Evolutionary conservation across 2,797 vertebrate genomes (phyloP).

Genomic region (Chelon labrosus): DNA sequence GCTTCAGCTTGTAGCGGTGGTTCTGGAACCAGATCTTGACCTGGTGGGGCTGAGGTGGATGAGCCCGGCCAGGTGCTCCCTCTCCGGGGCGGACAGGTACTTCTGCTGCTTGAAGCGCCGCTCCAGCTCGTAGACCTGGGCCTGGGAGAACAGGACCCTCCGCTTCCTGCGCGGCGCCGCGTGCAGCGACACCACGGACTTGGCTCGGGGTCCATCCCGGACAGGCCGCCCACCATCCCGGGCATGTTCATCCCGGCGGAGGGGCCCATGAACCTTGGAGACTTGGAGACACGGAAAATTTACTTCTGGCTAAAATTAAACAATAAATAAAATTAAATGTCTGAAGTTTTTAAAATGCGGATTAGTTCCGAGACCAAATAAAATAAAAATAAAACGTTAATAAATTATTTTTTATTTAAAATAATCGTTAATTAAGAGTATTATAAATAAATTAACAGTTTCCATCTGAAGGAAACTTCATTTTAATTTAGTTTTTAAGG

Average conservation of each 20-base stretch:
- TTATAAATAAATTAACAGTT: too few species aligned
- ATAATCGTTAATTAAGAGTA: too few species aligned
- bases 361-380: too few species aligned
- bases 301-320: not conserved
- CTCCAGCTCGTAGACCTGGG: conserved; percentile 94
- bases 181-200: conserved; percentile 89
- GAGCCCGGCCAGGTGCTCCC: conserved; percentile 93
- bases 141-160: conserved; percentile 94
- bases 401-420: too few species aligned
- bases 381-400: too few species aligned
- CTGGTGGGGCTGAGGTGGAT: conserved; percentile 95
- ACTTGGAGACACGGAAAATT: too few species aligned
- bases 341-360: too few species aligned
- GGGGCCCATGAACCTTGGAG: conserved; percentile 93
- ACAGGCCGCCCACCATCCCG: conserved; percentile 89
- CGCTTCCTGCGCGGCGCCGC: conserved; percentile 89
- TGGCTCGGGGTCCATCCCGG: conserved; percentile 86
- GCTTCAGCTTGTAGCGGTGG: conserved; percentile 96
- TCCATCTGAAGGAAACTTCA: too few species aligned
- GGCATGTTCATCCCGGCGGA: conserved; percentile 90
- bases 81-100: conserved; percentile 94
- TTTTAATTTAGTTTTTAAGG: too few species aligned
- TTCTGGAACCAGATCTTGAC: conserved; percentile 99
- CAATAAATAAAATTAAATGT: too few species aligned
- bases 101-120: conserved; percentile 93